Base-by-base conservation (phyloP, 2,113 vertebrate species). In the Ranitomeya imitator region DNA sequence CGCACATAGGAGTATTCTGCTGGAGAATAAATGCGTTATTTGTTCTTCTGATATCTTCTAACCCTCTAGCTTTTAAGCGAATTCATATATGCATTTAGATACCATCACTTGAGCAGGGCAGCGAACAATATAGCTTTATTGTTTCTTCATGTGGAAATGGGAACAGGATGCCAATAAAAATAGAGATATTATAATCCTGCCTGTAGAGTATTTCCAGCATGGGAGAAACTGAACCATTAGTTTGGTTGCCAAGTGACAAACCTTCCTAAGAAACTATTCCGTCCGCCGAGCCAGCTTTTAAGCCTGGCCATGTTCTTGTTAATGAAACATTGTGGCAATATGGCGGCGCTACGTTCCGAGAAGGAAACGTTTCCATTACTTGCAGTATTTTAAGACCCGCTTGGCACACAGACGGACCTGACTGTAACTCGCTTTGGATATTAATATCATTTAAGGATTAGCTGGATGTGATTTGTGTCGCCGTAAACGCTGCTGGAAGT, bases 121-220 rank as follows among this genome's bases (percentile, higher is more conserved):
- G 82, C n/a, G 87, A 88, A 88, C 87, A 88, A 78, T 88, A 88
- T 85, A 67, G 81, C 87, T 78, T 85, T 85, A 88, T 88, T 88
- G 82, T 88, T 79, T 84, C 60, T 84, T 85, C 87, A 67, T 85
- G 82, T 88, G 59, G 73, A 84, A 88, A 85, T 69, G 45, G 76
- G 73, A 84, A 79, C n/a, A 59, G 59, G 55, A 83, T 84, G 87
- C 87, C 87, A 88, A 88, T 85, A 85, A 88, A 88, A 88, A 88
- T 79, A 88, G 57, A 84, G 73, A 85, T 85, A 88, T 88, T 88
- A 83, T 84, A 77, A 85, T 85, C 82, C 73, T 78, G 83, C 71
- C 74, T 31, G 74, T 79, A 79, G 73, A 78, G 81, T 78, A 65
- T 77, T 85, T 88, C 60, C 61, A 88, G 87, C 19, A 83, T 76